Base-by-base conservation (phyloP, 2,797 vertebrate genomes). In the Nothura maculosa region DNA sequence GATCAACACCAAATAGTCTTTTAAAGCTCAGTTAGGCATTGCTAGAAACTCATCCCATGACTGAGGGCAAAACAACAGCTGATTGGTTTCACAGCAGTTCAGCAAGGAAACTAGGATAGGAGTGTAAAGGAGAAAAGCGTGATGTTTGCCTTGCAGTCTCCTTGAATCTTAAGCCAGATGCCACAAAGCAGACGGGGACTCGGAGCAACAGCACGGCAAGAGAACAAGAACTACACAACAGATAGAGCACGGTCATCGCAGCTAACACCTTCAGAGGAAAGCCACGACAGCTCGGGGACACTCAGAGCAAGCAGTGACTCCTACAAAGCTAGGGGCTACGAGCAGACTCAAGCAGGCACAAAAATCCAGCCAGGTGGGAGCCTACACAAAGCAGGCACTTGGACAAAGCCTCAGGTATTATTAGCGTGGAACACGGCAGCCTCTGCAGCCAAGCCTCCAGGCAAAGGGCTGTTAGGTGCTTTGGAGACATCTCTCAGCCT, bases 281-380 rank as follows among this genome's bases (percentile, higher is more conserved):
- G 82, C 62, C 88, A 92, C 66, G 32, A 25, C 36, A 86, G 84
- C 42, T 87, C 1, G 0, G 64, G 67, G 91, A 87, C 20, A 15
- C 79, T 77, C 15, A 34, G 62, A 94, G 96, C 87, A 94, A 96
- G 83, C 90, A 62, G 80, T 83, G 94, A 68, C 34, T 94, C 81
- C 92, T 89, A 92, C 83, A 48, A 38, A 19, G 58, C 47, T 7
- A 81, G 81, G 8, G 27, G 69, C 80, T 90, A 70, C 87, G 69
- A 27, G 86, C 79, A 87, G 68, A 73, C 74, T 48, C 40, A 78
- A 76, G 87, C 81, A 75, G 74, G 47, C 60, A 32, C 57, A 28
- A 62, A 76, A 69, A 81, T 62, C 85, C 81, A 57, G 12, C 45
- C 34, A 40, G 82, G 61, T 60, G 63, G 68, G 81, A 63, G 55